These are phyloP conservation scores for Synanthedon myopaeformis DNA, from an alignment of 2,888 invertebrate genomes.

Conservation along the genomic window DNA sequence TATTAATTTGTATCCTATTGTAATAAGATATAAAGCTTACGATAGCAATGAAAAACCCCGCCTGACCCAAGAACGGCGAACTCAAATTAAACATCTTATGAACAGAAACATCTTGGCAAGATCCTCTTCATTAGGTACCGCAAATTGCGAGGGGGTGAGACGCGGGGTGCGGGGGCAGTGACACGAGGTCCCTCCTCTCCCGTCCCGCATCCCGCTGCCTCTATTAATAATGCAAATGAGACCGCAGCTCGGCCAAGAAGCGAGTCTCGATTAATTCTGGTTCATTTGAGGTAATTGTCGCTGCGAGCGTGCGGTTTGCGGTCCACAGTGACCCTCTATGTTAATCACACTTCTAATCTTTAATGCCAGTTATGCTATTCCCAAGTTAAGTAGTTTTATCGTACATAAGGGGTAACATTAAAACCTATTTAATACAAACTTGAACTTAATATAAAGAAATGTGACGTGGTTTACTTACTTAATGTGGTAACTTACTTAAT, in stretches of 20 bases:
- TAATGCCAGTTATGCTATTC: background rate
- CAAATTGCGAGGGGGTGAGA: slow-evolving; percentile 43
- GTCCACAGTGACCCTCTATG: slow-evolving; percentile 20
- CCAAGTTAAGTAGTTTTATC: no score
- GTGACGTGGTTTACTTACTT: no score
- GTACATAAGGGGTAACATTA: no score
- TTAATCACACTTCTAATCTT: background rate
- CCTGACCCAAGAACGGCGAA: slow-evolving; percentile 62
- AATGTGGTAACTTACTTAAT: no score
- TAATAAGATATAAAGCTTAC: slow-evolving; percentile 39
- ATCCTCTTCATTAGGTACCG: slow-evolving; percentile 68
- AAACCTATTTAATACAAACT: no score
- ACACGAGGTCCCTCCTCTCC: slow-evolving; percentile 33
- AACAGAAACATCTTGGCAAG: slow-evolving; percentile 66
- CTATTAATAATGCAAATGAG: slow-evolving; percentile 72
- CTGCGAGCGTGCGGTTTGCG: slow-evolving; percentile 51
- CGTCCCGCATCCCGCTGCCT: slow-evolving; percentile 41
- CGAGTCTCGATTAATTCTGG: slow-evolving; percentile 68
- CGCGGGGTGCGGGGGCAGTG: slow-evolving; percentile 40
- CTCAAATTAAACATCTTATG: slow-evolving; percentile 69
- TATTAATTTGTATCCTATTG: no score
- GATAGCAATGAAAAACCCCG: slow-evolving; percentile 55
- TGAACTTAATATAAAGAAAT: no score
- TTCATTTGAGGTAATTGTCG: slow-evolving; percentile 71
- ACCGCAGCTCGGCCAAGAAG: slow-evolving; percentile 68